Base-by-base conservation (phyloP, 1,140 invertebrate genomes). In the Drosophila micromelanica region DNA sequence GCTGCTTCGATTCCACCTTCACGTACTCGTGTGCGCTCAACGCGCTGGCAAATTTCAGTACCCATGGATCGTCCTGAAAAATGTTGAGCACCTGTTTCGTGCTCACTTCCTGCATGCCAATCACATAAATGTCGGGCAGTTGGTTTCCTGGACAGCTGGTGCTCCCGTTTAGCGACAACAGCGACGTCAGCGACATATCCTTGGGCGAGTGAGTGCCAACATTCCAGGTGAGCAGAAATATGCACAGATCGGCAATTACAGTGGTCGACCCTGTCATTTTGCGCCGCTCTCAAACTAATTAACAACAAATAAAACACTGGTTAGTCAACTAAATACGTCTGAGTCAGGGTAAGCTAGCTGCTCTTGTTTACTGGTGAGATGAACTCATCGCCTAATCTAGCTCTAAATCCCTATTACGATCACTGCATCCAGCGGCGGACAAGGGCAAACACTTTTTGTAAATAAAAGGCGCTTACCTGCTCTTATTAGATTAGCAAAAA, bases 51-150 rank as follows among this genome's bases (percentile, higher is more conserved):
- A 96, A 94, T 60, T 94, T 94, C 5, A 98, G 92, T 38, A 95
- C 92, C 97, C 97, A 98, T 8, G 96, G 95, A 93, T 98, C 96
- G 65, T 96, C 95, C 91, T 96, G 95, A 30, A 98, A 91, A n/a
- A 95, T 93, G 77, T 97, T 96, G 80, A 96, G 93, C 13, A 98
- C 82, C 84, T 97, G 94, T 4, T 79, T 84, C 2, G 96, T 95
- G 92, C 96, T 97, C 1, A 98, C 95, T 93, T 98, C 97, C 93
- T 98, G 97, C 61, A 98, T 93, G 94, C 96, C 96, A 90, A 98
- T 93, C 23, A 97, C 94, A 92, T 96, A 98, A 57, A 98, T 94
- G 93, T 98, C 97, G 43, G 96, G 96, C 62, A 96, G 77, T 48
- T 92, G 77, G 90, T 94, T 94, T 49, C 93, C 92, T 5, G 89